Evolutionary conservation across 2,888 invertebrate genomes (phyloP), one percentile per base, ranked within the genome.

Genomic region (Esperia sulphurella): DNA sequence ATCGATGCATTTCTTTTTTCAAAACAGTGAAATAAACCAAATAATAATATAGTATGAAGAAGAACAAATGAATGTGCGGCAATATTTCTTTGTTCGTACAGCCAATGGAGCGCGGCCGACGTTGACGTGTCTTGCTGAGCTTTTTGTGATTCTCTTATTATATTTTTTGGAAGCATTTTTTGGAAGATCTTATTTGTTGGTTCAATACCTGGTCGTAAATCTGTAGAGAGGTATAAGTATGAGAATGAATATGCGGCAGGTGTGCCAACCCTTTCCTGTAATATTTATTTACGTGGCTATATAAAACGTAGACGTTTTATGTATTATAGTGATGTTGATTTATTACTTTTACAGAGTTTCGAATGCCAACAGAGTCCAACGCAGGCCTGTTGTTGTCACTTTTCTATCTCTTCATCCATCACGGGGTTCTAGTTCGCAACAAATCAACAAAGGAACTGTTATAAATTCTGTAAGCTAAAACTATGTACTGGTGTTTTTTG

Each of bases 151-250:
- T 68, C 72, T 85, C 73, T 86, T 84, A 83, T 86, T 86, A 86
- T 87, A 83, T 83, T 84, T 83, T 83, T 86, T 84, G 80, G 76
- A 70, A 62, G 74, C 68, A 81, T 80, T 82, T 86, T 87, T 85
- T 79, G 77, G 81, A 73, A 79, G 81, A 79, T 81, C 81, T 83
- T 79, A 86, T 88, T 88, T 86, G 83, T 87, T 85, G 80, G 77
- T 69, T 83, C 83, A 79, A 78, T 86, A 83, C 83, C 76, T 74
- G 81, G 76, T 80, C 83, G 80, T 88, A 87, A 89, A 87, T 88
- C 83, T 83, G 75, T 68, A 59, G 65, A 65, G 66, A 68, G 75
- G 80, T 75, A 73, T 14, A 42, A 45, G 45, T 51, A 47, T 75
- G 68, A 73, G 76, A 76, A 72, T 68, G 74, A 73, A 76, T 75